These are phyloP conservation scores for Deilephila elpenor DNA, from an alignment of 2,888 invertebrate genomes.

Conservation along the genomic window DNA sequence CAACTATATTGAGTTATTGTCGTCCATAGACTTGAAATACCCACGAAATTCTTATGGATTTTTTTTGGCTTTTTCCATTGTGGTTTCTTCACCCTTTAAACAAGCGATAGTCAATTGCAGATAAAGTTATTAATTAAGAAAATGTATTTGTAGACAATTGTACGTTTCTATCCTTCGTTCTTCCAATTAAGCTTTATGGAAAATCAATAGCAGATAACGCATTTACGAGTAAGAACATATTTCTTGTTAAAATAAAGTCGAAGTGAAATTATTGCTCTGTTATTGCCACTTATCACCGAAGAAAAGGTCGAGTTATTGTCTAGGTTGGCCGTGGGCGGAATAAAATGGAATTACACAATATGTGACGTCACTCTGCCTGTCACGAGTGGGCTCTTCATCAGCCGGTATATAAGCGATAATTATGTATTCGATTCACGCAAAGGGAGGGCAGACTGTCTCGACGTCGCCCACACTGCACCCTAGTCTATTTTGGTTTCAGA, in stretches of 20 bases:
- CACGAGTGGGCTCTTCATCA: conserved; percentile 23
- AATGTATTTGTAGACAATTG: too few species aligned
- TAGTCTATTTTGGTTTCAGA: conserved; percentile 13
- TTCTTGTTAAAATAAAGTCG: background rate
- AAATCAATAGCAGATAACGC: too few species aligned
- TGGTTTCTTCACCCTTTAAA: too few species aligned
- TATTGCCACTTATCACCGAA: conserved; percentile 49
- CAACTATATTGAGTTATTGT: too few species aligned
- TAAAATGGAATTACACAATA: conserved; percentile 29
- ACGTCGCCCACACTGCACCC: conserved; percentile 16
- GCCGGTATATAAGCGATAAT: conserved; percentile 26
- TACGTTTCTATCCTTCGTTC: too few species aligned
- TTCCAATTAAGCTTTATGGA: too few species aligned
- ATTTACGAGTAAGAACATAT: too few species aligned
- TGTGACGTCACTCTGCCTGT: conserved; percentile 33
- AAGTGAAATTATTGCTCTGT: conserved; percentile 47
- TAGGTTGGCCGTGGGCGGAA: conserved; percentile 27
- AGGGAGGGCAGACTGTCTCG: conserved; percentile 17
- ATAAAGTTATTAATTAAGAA: too few species aligned
- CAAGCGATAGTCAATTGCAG: too few species aligned
- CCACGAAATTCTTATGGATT: too few species aligned
- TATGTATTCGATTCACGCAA: conserved; percentile 23
- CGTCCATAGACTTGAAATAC: too few species aligned
- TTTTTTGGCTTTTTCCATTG: too few species aligned
- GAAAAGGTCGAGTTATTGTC: conserved; percentile 48